A percentile compares a stretch with the other conserved stretches of the same genome.
Conservation (phyloP, 2,797 vertebrate species). For the Synanceia verrucosa region DNA sequence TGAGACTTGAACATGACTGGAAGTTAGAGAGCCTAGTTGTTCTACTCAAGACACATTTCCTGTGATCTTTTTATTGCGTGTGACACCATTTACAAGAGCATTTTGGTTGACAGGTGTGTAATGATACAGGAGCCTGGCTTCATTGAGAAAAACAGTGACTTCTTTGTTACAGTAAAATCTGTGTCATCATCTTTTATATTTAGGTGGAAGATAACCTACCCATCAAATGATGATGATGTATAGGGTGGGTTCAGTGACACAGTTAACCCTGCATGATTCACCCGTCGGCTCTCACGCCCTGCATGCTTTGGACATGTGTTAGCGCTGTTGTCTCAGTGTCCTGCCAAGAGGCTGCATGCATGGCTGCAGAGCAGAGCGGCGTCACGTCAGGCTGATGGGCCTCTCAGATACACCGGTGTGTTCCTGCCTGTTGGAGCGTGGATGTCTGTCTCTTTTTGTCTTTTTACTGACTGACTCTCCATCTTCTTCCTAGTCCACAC, state of each 20-base stretch:
- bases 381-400: conserved; percentile 61
- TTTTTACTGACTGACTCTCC: not conserved
- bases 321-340: conserved; percentile 36
- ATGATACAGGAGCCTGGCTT: conserved; percentile 31
- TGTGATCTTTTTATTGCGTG: conserved; percentile 23
- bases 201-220: conserved; percentile 32
- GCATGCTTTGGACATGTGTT: conserved; percentile 66
- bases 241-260: conserved; percentile 38
- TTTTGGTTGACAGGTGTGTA: conserved; percentile 29
- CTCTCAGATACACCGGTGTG: conserved; percentile 47
- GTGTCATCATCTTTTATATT: not conserved
- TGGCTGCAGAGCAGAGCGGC: conserved; percentile 67
- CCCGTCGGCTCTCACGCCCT: conserved; percentile 41
- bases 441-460: conserved; percentile 6
- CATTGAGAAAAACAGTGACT: conserved; percentile 19
- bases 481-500: not conserved
- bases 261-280: conserved; percentile 52
- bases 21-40: conserved; percentile 17
- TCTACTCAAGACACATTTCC: conserved; percentile 13
- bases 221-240: conserved; percentile 56
- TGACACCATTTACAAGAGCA: conserved; percentile 35
- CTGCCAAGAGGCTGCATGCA: conserved; percentile 73
- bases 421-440: conserved; percentile 39
- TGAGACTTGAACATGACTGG: conserved; percentile 28
- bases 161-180: conserved; percentile 15